phyloP scores from a whole-genome alignment of 64 coral and sea anemone species.

The Cladopsammia gracilis region DNA sequence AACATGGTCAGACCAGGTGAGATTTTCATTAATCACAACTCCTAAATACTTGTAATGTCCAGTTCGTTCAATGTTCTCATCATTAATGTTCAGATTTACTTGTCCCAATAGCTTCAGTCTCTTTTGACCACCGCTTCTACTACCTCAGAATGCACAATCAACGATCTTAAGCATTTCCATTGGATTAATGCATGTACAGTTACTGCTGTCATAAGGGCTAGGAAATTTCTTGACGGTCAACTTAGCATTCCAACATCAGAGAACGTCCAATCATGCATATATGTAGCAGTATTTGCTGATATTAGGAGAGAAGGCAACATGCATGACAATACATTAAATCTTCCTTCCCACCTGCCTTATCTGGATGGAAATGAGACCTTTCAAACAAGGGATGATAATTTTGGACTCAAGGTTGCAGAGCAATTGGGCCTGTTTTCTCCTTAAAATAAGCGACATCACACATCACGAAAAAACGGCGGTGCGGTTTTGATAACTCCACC shows the following conservation, averaged over 20 bases:
- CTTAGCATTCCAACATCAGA: neutral
- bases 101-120: too few species aligned
- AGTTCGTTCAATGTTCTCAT: too few species aligned
- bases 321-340: constrained; percentile 3
- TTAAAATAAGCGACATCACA: neutral
- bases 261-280: neutral
- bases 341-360: constrained; percentile 7
- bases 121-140: too few species aligned
- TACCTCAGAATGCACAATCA: too few species aligned
- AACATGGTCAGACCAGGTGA: too few species aligned
- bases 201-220: constrained; percentile 38
- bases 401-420: neutral
- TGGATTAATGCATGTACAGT: constrained; percentile 56
- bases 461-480: neutral
- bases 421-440: constrained; percentile 11
- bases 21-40: too few species aligned
- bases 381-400: neutral
- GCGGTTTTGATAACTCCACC: constrained; percentile 34
- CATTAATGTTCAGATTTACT: too few species aligned
- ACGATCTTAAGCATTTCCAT: too few species aligned
- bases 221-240: constrained; percentile 10
- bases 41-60: too few species aligned
- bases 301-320: constrained; percentile 11
- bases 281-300: constrained; percentile 17
- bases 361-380: neutral